A percentile compares a stretch with the other conserved stretches of the same genome.
Conservation (phyloP, 2,113 vertebrate species). For the Rana temporaria region DNA sequence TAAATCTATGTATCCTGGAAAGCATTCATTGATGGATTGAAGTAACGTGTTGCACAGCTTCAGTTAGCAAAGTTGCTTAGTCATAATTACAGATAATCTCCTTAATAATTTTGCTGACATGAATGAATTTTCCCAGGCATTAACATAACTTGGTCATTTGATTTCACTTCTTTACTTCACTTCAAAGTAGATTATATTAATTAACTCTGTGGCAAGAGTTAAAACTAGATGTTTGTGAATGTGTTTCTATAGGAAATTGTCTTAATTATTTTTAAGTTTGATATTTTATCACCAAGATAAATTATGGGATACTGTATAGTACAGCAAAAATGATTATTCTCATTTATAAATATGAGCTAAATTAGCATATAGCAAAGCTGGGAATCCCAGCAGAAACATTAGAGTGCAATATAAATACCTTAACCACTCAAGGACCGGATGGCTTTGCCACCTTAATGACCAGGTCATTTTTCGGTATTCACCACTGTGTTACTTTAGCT, state of each 20-base stretch:
- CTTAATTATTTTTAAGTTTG: background rate
- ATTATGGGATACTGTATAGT: no score
- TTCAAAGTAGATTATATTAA: background rate
- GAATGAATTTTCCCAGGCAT: background rate
- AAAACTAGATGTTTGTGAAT: background rate
- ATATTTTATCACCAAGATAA: no score
- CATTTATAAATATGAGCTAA: no score
- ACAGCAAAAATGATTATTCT: no score
- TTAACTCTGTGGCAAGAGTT: background rate
- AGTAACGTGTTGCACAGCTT: conserved; percentile 15
- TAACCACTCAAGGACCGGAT: no score
- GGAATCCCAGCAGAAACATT: no score
- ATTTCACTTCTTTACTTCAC: background rate
- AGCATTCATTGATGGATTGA: background rate
- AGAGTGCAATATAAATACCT: no score
- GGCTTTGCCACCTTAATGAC: no score
- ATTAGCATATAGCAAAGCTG: no score
- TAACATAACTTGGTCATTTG: background rate
- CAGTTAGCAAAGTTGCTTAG: conserved; percentile 27
- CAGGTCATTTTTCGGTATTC: no score
- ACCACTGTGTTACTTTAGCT: no score
- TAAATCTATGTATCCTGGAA: background rate
- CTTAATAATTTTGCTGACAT: conserved; percentile 24
- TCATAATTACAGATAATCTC: conserved; percentile 47
- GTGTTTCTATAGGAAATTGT: background rate